phyloP scores from a whole-genome alignment of 1,140 invertebrate species.

The Stenopsyche tienmushanensis region DNA sequence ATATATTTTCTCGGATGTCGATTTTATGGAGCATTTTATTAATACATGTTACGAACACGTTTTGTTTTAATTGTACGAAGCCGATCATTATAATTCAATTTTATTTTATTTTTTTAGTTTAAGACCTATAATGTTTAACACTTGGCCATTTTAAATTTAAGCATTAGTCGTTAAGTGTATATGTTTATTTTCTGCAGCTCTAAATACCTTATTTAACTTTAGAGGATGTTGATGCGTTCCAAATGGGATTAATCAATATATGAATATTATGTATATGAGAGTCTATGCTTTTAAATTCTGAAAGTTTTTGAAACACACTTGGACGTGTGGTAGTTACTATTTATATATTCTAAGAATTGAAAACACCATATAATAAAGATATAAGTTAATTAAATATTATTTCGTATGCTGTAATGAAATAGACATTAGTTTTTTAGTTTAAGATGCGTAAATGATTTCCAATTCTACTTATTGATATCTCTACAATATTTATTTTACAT shows the following conservation, averaged over 20 bases:
- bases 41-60: too few relatives aligned
- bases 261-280: slow-evolving; percentile 3
- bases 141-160: slow-evolving; percentile 25
- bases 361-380: slow-evolving; percentile 19
- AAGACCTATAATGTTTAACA: background rate
- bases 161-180: slow-evolving; percentile 2
- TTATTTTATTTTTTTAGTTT: background rate
- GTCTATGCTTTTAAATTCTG: slow-evolving; percentile 10
- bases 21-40: too few relatives aligned
- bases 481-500: too few relatives aligned
- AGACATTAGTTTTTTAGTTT: background rate
- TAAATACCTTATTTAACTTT: slow-evolving; percentile 15
- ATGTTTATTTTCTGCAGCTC: slow-evolving; percentile 24
- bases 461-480: slow-evolving; percentile 1
- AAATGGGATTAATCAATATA: slow-evolving; percentile 2
- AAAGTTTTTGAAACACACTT: slow-evolving; percentile 9
- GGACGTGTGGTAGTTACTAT: slow-evolving; percentile 8
- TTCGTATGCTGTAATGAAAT: background rate
- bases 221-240: slow-evolving; percentile 4
- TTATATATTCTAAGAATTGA: slow-evolving; percentile 21
- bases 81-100: too few relatives aligned
- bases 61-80: too few relatives aligned
- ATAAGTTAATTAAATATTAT: slow-evolving; percentile 14
- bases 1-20: too few relatives aligned
- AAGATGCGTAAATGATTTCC: slow-evolving; percentile 5